A percentile compares a stretch with the other conserved stretches of the same genome.
Conservation (phyloP, 1,140 invertebrate genomes). For the Mycetomoellerius zeteki region DNA sequence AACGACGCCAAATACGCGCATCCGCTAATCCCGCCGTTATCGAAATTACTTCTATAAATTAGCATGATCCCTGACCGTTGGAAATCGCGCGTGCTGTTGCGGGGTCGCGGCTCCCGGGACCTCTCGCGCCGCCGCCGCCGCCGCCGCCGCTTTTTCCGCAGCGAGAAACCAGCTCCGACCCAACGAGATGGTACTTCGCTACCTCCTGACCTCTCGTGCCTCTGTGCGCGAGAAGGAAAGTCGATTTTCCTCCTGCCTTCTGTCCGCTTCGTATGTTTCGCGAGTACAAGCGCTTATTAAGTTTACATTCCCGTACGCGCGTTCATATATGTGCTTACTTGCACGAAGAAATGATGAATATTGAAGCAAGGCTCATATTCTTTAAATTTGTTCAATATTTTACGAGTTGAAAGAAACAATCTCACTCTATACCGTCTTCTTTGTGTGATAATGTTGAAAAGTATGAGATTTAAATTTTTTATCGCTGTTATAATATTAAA, state of each 20-base stretch:
- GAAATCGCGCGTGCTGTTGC: slow-evolving; percentile 42
- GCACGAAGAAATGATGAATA: neutral
- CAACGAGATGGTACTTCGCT: slow-evolving; percentile 45
- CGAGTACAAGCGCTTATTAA: slow-evolving; percentile 46
- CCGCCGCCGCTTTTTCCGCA: slow-evolving; percentile 53
- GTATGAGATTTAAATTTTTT: neutral
- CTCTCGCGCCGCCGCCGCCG: slow-evolving; percentile 38
- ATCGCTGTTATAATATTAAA: neutral
- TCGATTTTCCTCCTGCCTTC: slow-evolving; percentile 51
- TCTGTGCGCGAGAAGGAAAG: slow-evolving; percentile 44
- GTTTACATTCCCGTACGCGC: slow-evolving; percentile 28
- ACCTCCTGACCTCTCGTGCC: slow-evolving; percentile 47
- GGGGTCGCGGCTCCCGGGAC: slow-evolving; percentile 56
- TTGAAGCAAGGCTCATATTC: slow-evolving; percentile 13
- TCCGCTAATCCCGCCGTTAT: slow-evolving; percentile 60
- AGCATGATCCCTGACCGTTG: slow-evolving; percentile 32
- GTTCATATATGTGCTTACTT: neutral
- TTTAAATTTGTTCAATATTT: slow-evolving; percentile 5
- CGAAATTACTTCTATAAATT: slow-evolving; percentile 59
- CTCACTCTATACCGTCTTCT: neutral
- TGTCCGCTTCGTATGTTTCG: slow-evolving; percentile 32
- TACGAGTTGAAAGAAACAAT: slow-evolving; percentile 38
- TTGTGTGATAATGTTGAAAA: neutral
- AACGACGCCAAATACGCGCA: neutral
- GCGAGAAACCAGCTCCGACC: slow-evolving; percentile 55